Percentiles rank a stretch among this genome's conserved stretches.
Conservation (phyloP, 2,888 invertebrate species). For the Chalcis sispes region DNA sequence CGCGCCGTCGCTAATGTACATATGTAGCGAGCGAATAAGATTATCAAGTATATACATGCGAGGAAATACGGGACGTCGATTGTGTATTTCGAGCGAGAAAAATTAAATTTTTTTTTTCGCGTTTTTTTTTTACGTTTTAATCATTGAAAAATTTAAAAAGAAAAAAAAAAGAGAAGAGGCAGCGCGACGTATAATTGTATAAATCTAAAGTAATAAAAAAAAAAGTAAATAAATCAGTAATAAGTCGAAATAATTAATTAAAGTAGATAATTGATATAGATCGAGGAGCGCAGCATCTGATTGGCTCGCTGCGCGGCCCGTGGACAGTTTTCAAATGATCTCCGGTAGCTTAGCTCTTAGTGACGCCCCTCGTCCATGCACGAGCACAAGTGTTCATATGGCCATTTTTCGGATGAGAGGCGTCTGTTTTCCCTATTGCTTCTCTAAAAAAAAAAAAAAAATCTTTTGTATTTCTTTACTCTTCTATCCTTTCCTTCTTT, state of each 20-base stretch:
- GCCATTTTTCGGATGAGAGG: too few species aligned
- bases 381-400: not conserved
- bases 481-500: slow-evolving; percentile 58
- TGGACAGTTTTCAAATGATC: slow-evolving; percentile 77
- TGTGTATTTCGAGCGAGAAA: slow-evolving; percentile 43
- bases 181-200: slow-evolving; percentile 68
- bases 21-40: slow-evolving; percentile 41
- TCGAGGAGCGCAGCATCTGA: slow-evolving; percentile 75
- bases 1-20: slow-evolving; percentile 50
- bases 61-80: slow-evolving; percentile 53
- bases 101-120: slow-evolving; percentile 14
- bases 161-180: slow-evolving; percentile 58
- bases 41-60: slow-evolving; percentile 33
- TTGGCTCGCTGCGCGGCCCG: slow-evolving; percentile 75
- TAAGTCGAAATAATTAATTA: slow-evolving; percentile 73
- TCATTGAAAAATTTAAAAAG: slow-evolving; percentile 56
- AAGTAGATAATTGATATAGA: slow-evolving; percentile 75
- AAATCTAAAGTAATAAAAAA: slow-evolving; percentile 67
- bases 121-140: slow-evolving; percentile 29
- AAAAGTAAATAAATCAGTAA: slow-evolving; percentile 64
- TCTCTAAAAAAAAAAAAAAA: too few species aligned
- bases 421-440: too few species aligned
- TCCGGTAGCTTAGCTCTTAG: slow-evolving; percentile 76
- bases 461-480: slow-evolving; percentile 60
- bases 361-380: slow-evolving; percentile 68